These are phyloP conservation scores for Distichodus sexfasciatus DNA, from an alignment of 2,797 vertebrate genomes.

Conservation along the genomic window DNA sequence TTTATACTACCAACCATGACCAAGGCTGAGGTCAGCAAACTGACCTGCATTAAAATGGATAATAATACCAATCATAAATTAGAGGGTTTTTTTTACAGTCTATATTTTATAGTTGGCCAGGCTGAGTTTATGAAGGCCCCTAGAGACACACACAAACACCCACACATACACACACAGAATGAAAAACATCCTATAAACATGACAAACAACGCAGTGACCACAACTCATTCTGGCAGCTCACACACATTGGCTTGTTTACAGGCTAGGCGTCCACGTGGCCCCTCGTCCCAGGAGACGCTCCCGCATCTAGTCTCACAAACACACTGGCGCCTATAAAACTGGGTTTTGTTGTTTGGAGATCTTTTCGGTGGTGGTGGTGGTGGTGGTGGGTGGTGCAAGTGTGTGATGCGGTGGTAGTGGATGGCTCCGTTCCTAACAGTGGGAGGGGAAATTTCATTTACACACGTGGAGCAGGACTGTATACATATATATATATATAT, in stretches of 20 bases:
- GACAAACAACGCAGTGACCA: background rate
- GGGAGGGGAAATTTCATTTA: too few relatives aligned
- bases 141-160: too few relatives aligned
- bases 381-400: too few relatives aligned
- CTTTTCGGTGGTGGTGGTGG: too few relatives aligned
- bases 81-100: background rate
- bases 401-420: too few relatives aligned
- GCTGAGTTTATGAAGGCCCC: background rate
- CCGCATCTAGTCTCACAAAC: conserved; percentile 3
- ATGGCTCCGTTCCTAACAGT: too few relatives aligned
- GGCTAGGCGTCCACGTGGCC: background rate
- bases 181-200: conserved; percentile 17
- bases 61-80: background rate
- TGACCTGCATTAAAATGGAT: background rate
- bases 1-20: background rate
- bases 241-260: background rate
- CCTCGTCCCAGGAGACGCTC: background rate
- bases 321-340: conserved; percentile 13
- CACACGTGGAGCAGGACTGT: too few relatives aligned
- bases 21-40: background rate
- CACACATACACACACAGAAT: too few relatives aligned
- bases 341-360: too few relatives aligned
- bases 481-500: too few relatives aligned
- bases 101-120: background rate
- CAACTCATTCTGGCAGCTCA: conserved; percentile 22